Evolutionary conservation across 2,888 invertebrate species (phyloP), one percentile per base, ranked within the genome.

Genomic region (Electrophaes corylata): DNA sequence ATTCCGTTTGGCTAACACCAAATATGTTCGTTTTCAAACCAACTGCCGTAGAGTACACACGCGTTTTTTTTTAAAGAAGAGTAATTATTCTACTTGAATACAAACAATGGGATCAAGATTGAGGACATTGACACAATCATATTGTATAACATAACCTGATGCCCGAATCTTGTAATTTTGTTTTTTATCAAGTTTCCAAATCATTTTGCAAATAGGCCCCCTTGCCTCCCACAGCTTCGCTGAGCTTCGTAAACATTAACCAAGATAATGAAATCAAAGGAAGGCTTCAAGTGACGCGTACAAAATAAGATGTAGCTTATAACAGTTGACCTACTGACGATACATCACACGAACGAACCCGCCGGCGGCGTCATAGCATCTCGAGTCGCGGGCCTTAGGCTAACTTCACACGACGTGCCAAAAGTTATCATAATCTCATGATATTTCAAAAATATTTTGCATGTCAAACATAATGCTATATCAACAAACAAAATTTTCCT

Each of bases 331-430:
- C 59, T 40, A 40, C 37, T 43, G 46, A 14, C 50, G 53, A 54
- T 57, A 56, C 50, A 56, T 58, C 53, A 53, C 31, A 46, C 39
- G 53, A 35, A 47, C 64, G 53, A 56, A 49, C 55, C 53, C 50
- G 51, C 6, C 43, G 35, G 4, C 33, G 49, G 26, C 44, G 26
- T 31, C 48, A 39, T 40, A 41, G 50, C 46, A 41, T 41, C 44
- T 43, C 47, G 45, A 47, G 29, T 50, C 47, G 10, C 16, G 3
- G 8, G 3, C 3, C 16, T 8, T 16, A 16, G 8, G 37, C 37
- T 16, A 16, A 14, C 14, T 37, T 6, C 37, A 37, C 37, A 37
- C 37, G 16, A 35, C 16, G 33, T 8, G 12, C 4, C 12, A 12
- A 12, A n/a, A 33, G 4, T 4, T 3, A 4, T 26, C 5, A 26